Percentiles rank a stretch among this genome's conserved stretches.
phyloP scores from a whole-genome alignment of 2,888 invertebrate species.

The Drepana falcataria region DNA sequence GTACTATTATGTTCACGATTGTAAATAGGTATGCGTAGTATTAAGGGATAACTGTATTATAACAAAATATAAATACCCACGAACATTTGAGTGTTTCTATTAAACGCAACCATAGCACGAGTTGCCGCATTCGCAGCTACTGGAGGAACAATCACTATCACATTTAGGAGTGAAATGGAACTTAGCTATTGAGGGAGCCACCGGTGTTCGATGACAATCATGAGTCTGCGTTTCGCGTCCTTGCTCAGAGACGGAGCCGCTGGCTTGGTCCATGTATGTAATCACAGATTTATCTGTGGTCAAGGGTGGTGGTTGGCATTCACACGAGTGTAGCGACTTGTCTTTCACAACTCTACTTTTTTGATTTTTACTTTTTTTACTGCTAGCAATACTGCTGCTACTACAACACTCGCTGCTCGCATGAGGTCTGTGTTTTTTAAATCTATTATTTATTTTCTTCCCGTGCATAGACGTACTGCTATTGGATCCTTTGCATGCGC shows the following conservation, averaged over 20 bases:
- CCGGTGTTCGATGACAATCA: neutral
- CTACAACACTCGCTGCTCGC: neutral
- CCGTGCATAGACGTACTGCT: neutral
- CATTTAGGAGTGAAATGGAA: neutral
- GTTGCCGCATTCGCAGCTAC: constrained; percentile 16
- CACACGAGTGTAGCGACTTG: constrained; percentile 18
- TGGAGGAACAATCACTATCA: constrained; percentile 13
- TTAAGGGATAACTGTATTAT: constrained; percentile 72
- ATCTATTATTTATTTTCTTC: neutral
- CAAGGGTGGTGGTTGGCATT: constrained; percentile 4
- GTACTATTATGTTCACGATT: constrained; percentile 57
- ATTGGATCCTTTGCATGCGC: too few relatives aligned
- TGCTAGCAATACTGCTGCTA: neutral
- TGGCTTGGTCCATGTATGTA: constrained; percentile 34
- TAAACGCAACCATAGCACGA: constrained; percentile 13
- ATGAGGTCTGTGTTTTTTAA: neutral
- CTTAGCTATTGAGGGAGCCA: neutral
- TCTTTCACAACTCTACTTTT: constrained; percentile 9
- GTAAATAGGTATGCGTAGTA: constrained; percentile 66
- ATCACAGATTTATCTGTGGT: constrained; percentile 33
- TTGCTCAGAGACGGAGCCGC: constrained; percentile 14
- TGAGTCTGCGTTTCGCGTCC: constrained; percentile 27
- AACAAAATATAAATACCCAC: constrained; percentile 73
- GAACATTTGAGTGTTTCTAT: constrained; percentile 40
- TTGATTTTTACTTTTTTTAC: neutral